Evolutionary conservation across 2,797 vertebrate species (phyloP).

Genomic region (Limosa lapponica): DNA sequence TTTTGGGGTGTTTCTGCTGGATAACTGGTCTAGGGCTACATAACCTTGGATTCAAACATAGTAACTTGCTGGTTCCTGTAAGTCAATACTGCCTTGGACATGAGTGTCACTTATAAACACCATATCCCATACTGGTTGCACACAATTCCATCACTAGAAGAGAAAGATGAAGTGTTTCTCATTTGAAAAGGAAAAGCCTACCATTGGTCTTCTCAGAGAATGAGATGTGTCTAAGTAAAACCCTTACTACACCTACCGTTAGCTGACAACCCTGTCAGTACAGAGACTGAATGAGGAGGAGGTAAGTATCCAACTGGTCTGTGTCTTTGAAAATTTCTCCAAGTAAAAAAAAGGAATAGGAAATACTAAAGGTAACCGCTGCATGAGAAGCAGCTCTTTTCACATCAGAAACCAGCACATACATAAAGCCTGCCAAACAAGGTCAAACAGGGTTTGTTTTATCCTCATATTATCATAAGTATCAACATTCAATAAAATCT

Average conservation of each 20-base stretch:
- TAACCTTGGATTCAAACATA: background rate
- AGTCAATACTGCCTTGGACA: background rate
- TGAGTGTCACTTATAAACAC: rapidly evolving
- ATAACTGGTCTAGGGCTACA: background rate
- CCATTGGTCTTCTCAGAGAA: background rate
- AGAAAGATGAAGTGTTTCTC: background rate
- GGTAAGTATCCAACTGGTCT: background rate
- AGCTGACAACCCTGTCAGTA: background rate
- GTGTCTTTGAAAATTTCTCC: background rate
- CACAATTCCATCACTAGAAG: background rate
- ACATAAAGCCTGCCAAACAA: background rate
- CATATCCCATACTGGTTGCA: background rate
- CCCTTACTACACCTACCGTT: rapidly evolving
- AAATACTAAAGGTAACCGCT: background rate
- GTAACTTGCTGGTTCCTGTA: background rate
- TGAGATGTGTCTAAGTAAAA: background rate
- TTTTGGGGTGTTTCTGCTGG: background rate
- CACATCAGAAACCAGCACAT: background rate
- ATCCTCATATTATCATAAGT: background rate
- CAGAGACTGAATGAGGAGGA: background rate
- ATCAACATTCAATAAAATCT: background rate
- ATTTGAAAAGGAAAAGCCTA: background rate
- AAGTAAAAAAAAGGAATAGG: background rate
- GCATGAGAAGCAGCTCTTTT: background rate
- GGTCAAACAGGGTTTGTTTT: background rate